phyloP scores from a whole-genome alignment of 2,113 vertebrate genomes.

The Corythornis vintsioides region DNA sequence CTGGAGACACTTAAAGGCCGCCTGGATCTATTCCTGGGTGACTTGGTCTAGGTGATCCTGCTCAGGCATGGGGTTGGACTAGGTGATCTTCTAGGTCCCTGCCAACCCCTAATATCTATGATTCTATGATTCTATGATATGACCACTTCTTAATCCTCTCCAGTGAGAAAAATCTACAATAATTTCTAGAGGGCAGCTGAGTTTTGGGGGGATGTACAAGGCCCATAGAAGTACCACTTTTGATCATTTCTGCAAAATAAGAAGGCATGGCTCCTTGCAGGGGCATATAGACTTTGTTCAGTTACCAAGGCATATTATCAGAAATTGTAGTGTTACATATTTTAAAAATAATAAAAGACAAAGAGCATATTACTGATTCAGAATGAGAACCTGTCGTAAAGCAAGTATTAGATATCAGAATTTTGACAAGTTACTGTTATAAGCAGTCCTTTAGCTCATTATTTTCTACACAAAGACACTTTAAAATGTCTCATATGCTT shows the following conservation, averaged over 20 bases:
- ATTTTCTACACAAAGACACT: conserved; percentile 58
- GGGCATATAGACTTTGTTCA: neutral
- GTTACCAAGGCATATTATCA: neutral
- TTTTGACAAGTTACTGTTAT: conserved; percentile 36
- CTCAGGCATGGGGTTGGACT: no score
- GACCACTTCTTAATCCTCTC: neutral
- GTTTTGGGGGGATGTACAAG: conserved; percentile 1
- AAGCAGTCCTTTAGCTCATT: conserved; percentile 43
- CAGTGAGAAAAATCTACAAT: fast-evolving
- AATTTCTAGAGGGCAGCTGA: neutral
- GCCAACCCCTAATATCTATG: no score
- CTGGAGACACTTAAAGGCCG: no score
- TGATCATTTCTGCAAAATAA: neutral
- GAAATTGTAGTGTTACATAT: neutral
- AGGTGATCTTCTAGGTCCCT: no score
- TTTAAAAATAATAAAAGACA: neutral
- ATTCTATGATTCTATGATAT: no score
- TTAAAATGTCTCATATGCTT: conserved; percentile 63
- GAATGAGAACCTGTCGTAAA: conserved; percentile 19
- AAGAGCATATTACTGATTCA: conserved; percentile 17
- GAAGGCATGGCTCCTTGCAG: neutral
- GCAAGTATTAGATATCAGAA: conserved; percentile 9
- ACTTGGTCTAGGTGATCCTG: no score
- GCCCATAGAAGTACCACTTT: neutral
- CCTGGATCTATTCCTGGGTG: no score